Conservation (phyloP, 2,797 vertebrate species). For the Erethizon dorsatum region DNA sequence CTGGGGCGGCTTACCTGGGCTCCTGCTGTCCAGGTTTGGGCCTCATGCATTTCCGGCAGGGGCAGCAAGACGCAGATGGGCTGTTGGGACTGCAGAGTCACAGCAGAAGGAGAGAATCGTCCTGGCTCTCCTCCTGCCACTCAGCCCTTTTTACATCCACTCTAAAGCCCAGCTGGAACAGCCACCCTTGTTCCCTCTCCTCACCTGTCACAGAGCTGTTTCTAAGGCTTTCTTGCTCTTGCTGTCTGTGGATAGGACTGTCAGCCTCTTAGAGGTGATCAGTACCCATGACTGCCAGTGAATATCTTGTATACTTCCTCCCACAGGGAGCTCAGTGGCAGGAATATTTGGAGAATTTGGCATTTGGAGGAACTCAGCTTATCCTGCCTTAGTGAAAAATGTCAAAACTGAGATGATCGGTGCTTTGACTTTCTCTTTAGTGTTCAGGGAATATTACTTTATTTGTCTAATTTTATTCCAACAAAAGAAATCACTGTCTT, state of each 20-base stretch:
- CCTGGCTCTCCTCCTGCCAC: neutral
- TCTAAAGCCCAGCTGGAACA: neutral
- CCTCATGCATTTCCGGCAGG: conserved; percentile 10
- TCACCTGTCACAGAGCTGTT: neutral
- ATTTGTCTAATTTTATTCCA: neutral
- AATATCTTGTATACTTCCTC: neutral
- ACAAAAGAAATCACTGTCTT: neutral
- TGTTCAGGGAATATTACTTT: neutral
- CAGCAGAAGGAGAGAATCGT: neutral
- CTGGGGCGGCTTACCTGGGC: conserved; percentile 80
- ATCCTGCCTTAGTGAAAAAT: neutral
- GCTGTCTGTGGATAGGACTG: neutral
- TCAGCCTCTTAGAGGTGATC: neutral
- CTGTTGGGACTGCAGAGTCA: conserved; percentile 8
- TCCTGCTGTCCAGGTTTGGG: conserved; percentile 53
- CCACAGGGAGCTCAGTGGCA: neutral
- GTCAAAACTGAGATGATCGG: neutral
- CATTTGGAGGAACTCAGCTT: neutral
- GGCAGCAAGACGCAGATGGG: conserved; percentile 16
- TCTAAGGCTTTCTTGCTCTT: neutral
- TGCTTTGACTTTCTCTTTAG: neutral
- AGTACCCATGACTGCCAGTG: neutral
- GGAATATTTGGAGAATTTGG: conserved; percentile 4
- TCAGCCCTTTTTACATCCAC: neutral
- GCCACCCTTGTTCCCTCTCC: neutral